Evolutionary conservation across 1,140 invertebrate species (phyloP), one percentile per base, ranked within the genome.

Genomic region (Drosophila orosa): DNA sequence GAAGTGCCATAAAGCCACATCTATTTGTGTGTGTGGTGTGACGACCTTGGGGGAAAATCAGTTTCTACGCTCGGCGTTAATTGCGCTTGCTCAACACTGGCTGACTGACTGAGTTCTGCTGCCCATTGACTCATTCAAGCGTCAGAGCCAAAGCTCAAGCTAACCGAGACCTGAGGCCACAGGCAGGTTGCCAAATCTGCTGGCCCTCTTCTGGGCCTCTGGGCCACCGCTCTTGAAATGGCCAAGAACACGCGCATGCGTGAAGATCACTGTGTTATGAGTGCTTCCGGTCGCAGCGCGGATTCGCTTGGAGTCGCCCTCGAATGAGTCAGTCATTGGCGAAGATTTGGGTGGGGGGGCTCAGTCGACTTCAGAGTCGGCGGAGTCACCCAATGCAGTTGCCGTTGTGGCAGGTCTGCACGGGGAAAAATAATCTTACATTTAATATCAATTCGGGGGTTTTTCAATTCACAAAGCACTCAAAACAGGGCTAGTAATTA

Each of bases 221-320:
- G 13, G 40, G 47, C 27, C 48, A 47, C 42, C 57, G 44, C 67
- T 50, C 52, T 74, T 60, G 78, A 60, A 68, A 68, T 65, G 74
- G 78, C 74, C 82, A 87, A 83, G 83, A 82, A 82, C 83, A 77
- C 68, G 77, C 59, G 74, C 67, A 79, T 50, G 67, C 84, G 84
- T 87, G 84, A 87, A 87, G 77, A 77, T 52, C 60, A 59, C 39
- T 47, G 62, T 42, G 78, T 89, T 89, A 89, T 89, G 85, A 89
- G 69, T 48, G 80, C 80, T 89, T 89, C 84, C 84, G 84, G 84
- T 89, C 61, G 50, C 59, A 33, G 27, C 40, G 24, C 31, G 33
- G 33, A 33, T 13, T 48, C 15, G 48, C 29, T 33, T 52, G 8
- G 61, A 75, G 61, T 62, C 42, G 74, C 74, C 75, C 58, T 71